Base-by-base conservation (phyloP, 2,113 vertebrate genomes). In the Ornithorhynchus anatinus region DNA sequence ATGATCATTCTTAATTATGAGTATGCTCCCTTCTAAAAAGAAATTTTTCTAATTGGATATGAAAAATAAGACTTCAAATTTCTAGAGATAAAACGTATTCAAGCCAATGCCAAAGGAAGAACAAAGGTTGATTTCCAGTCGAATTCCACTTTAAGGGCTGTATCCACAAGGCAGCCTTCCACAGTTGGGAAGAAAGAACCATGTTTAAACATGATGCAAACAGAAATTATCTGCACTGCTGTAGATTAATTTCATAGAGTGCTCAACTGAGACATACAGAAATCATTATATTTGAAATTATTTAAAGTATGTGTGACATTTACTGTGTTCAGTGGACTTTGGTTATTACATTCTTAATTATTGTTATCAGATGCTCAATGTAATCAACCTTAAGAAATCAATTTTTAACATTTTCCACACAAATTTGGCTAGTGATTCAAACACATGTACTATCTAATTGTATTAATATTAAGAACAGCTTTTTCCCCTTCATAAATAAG, bases 331-430 rank as follows among this genome's bases (percentile, higher is more conserved):
- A 62, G 61, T 44, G 54, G 73, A 47, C 13, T 6, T 59, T 57
- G 45, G 40, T 75, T 75, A 79, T 72, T 77, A 65, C 76, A 74
- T 65, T 17, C 35, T 33, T 62, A 65, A 71, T 69, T 74, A 79
- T 69, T 74, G 44, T 77, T 68, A 81, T 76, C 75, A 81, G 32
- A 39, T 48, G 61, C 58, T 53, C 58, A 53, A 68, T 75, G 72
- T 73, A 75, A 79, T 29, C 15, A 33, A 81, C 73, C 70, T 32
- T 77, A 48, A 59, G 40, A 77, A 79, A 81, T 61, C 61, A 32
- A 65, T 68, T 79, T 58, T 69, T 23, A 32, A 67, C 70, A 74
- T 86, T 86, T 71, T 45, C 40, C 36, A 79, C 48, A 84, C 29
- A 79, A 71, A 65, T 45, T 11, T 69, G 73, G 62, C 59, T 50